phyloP scores from a whole-genome alignment of 2,888 invertebrate genomes.

The Unio delphinus region DNA sequence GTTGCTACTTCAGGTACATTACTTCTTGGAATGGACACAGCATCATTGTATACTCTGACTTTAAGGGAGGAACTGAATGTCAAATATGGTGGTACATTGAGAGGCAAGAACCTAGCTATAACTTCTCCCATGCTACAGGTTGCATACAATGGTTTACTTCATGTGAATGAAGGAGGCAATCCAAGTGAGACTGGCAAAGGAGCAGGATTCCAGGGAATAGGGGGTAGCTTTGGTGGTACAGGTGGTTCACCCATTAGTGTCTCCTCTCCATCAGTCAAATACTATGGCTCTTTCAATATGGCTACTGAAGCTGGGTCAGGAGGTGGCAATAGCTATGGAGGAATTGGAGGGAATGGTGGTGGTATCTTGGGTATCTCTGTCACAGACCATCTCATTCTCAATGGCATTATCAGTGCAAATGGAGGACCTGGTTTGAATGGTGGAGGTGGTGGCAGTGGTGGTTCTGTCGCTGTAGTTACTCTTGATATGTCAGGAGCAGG shows the following conservation, averaged over 20 bases:
- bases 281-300: conserved; percentile 21
- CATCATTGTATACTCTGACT: conserved; percentile 26
- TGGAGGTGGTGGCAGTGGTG: conserved; percentile 53
- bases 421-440: conserved; percentile 29
- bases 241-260: conserved; percentile 40
- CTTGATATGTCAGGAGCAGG: conserved; percentile 38
- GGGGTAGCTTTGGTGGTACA: conserved; percentile 52
- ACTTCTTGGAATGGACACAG: conserved; percentile 31
- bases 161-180: conserved; percentile 33
- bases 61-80: conserved; percentile 35
- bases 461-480: conserved; percentile 17
- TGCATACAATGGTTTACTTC: conserved; percentile 40
- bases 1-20: conserved; percentile 47
- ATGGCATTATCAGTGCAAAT: conserved; percentile 45
- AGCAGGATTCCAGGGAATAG: conserved; percentile 35
- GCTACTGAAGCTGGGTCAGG: conserved; percentile 32
- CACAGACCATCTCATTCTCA: conserved; percentile 19
- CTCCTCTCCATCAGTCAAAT: conserved; percentile 12
- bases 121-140: conserved; percentile 34
- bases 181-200: conserved; percentile 29
- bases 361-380: conserved; percentile 27
- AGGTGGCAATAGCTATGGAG: conserved; percentile 35
- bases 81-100: conserved; percentile 39
- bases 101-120: conserved; percentile 30
- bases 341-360: conserved; percentile 41